Evolutionary conservation across 92 coral and sea anemone species (phyloP), one percentile per base, ranked within the genome.

Genomic region (Montipora capitata): DNA sequence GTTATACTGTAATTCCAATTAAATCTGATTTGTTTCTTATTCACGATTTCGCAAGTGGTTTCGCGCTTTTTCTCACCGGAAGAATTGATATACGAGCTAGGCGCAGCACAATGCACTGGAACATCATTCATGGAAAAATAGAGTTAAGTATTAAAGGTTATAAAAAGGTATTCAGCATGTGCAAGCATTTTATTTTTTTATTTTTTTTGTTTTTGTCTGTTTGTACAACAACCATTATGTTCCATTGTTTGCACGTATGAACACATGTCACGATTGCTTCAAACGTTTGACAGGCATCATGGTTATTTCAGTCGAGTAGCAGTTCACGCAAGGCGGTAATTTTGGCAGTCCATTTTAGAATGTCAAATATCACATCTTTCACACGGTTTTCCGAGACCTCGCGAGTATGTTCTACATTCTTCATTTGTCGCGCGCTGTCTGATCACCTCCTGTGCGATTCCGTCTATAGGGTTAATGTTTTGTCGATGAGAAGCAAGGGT

Each of bases 221-320:
- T 61, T 61, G 66, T 61, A n/a, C 66, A 61, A 61, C 66, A 61
- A 61, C 66, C 66, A 61, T 61, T 61, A 61, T 61, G 66, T 27
- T 61, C 5, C 66, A 61, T 61, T 61, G 66, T 61, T 13, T 61
- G 66, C 66, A 5, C 2, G 2, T 61, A 27, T 0, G 66, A 61
- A 13, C 66, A 61, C 66, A 61, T 61, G 66, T 61, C 20, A 61
- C 66, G 66, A 5, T 61, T 61, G 66, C 66, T 13, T 61, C 66
- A 16, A 61, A n/a, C 66, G 20, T 1, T 38, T 61, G 66, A 61
- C 66, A 61, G 66, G 66, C 66, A n/a, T 61, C 66, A 61, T 61
- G 66, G 66, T 61, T 61, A 1, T n/a, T n/a, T 61, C 66, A 61
- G 66, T 61, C 66, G 18, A 61, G 66, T 61, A 61, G 66, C 66